Evolutionary conservation across 2,888 invertebrate species (phyloP).

Genomic region (Tetanocera ferruginea): DNA sequence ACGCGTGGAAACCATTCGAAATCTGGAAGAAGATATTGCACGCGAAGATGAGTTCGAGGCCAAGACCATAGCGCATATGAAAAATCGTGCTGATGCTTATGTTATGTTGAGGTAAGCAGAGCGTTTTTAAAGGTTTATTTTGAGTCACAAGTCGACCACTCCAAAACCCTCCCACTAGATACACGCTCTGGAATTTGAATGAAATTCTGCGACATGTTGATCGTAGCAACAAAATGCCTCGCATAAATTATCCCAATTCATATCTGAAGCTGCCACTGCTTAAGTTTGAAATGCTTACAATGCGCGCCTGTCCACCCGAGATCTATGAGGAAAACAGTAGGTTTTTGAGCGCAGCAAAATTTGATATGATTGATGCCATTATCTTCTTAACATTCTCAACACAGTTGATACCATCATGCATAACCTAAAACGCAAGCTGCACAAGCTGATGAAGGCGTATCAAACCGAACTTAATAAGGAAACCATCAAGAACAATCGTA

Average conservation of each 20-base stretch:
- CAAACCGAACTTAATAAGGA: conserved; percentile 46
- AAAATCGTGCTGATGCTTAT: conserved; percentile 59
- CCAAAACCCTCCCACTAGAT: conserved; percentile 46
- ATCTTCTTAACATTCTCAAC: too few species aligned
- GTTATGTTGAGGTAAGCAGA: conserved; percentile 59
- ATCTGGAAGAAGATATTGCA: conserved; percentile 53
- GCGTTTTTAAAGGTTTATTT: too few species aligned
- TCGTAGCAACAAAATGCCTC: conserved; percentile 52
- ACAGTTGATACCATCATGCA: conserved; percentile 59
- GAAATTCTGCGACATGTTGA: conserved; percentile 65
- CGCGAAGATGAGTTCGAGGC: conserved; percentile 51
- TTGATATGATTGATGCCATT: too few species aligned
- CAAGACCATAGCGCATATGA: conserved; percentile 52
- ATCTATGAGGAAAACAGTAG: conserved; percentile 63
- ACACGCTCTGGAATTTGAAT: conserved; percentile 60
- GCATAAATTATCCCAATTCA: conserved; percentile 60
- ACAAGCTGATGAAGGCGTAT: conserved; percentile 58
- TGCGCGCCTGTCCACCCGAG: conserved; percentile 62
- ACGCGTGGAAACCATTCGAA: conserved; percentile 57
- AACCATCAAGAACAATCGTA: conserved; percentile 39
- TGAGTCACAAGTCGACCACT: too few species aligned
- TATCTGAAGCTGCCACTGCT: conserved; percentile 65
- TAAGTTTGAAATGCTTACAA: conserved; percentile 62
- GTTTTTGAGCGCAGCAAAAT: conserved; percentile 20
- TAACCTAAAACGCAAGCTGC: conserved; percentile 57